phyloP scores from a whole-genome alignment of 1,140 invertebrate species.

The Pachyrhynchus sulphureomaculatus region DNA sequence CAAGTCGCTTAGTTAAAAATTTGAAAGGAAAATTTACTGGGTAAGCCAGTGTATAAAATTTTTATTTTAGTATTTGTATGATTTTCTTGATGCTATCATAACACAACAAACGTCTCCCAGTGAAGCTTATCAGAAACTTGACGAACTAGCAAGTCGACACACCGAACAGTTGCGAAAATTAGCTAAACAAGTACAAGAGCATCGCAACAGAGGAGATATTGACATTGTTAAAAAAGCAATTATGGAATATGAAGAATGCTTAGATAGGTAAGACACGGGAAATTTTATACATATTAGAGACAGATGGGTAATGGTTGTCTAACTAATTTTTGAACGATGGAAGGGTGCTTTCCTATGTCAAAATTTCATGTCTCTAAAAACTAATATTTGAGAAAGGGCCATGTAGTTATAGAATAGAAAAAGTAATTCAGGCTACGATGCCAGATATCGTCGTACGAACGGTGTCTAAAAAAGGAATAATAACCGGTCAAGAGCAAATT shows the following conservation, averaged over 20 bases:
- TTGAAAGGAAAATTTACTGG: too few species aligned
- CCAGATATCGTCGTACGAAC: too few species aligned
- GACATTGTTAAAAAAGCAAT: conserved; percentile 86
- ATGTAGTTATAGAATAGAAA: too few species aligned
- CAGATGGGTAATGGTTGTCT: too few species aligned
- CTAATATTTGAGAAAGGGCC: too few species aligned
- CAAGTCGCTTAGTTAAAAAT: too few species aligned
- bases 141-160: conserved; percentile 89
- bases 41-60: background rate
- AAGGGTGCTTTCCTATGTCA: too few species aligned
- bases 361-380: too few species aligned
- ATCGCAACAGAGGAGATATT: conserved; percentile 83
- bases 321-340: too few species aligned
- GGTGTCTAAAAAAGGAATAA: too few species aligned
- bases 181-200: conserved; percentile 91
- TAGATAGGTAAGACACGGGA: conserved; percentile 59
- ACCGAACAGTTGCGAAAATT: conserved; percentile 89
- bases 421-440: too few species aligned
- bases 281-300: background rate
- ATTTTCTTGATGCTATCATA: conserved; percentile 92
- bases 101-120: conserved; percentile 96
- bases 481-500: too few species aligned
- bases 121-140: conserved; percentile 96
- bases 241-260: conserved; percentile 89
- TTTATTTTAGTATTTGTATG: conserved; percentile 78